Evolutionary conservation across 2,113 vertebrate species (phyloP).

Genomic region (Cinclus mexicanus): DNA sequence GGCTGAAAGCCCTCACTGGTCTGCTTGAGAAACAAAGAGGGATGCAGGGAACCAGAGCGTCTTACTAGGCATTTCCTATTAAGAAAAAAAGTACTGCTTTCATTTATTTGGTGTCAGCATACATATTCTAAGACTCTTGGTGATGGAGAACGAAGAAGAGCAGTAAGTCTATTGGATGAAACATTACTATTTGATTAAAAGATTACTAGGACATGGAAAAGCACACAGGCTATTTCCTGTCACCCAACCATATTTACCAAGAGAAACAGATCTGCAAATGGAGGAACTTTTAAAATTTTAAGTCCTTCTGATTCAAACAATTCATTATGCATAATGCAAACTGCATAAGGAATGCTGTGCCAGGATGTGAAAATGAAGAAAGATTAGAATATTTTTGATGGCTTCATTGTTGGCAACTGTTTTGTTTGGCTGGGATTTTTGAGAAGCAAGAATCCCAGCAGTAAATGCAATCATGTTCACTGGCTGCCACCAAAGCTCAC

Average conservation of each 20-base stretch:
- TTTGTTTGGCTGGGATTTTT: not conserved
- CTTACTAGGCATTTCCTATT: not conserved
- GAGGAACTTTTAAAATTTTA: slow-evolving; percentile 69
- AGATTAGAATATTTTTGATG: slow-evolving; percentile 20
- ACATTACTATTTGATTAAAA: slow-evolving; percentile 59
- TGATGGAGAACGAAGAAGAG: slow-evolving; percentile 22
- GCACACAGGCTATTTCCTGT: slow-evolving; percentile 16
- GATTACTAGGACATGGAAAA: slow-evolving; percentile 15
- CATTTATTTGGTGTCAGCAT: slow-evolving; percentile 36
- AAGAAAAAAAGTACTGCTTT: not conserved
- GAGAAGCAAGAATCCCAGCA: not conserved
- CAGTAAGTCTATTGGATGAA: slow-evolving; percentile 41
- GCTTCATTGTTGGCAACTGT: not conserved
- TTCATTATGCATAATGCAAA: slow-evolving; percentile 68
- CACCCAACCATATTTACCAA: slow-evolving; percentile 11
- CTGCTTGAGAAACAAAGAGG: slow-evolving; percentile 18
- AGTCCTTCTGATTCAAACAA: slow-evolving; percentile 56
- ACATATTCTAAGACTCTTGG: not conserved
- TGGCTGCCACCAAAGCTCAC: slow-evolving; percentile 4
- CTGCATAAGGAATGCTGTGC: slow-evolving; percentile 17
- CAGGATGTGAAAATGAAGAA: slow-evolving; percentile 18
- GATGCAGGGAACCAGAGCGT: not conserved
- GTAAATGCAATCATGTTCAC: slow-evolving; percentile 19
- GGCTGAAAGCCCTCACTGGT: slow-evolving; percentile 8
- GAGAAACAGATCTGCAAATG: slow-evolving; percentile 49